Conservation (phyloP, 2,888 invertebrate species). For the Mystacides longicornis region DNA sequence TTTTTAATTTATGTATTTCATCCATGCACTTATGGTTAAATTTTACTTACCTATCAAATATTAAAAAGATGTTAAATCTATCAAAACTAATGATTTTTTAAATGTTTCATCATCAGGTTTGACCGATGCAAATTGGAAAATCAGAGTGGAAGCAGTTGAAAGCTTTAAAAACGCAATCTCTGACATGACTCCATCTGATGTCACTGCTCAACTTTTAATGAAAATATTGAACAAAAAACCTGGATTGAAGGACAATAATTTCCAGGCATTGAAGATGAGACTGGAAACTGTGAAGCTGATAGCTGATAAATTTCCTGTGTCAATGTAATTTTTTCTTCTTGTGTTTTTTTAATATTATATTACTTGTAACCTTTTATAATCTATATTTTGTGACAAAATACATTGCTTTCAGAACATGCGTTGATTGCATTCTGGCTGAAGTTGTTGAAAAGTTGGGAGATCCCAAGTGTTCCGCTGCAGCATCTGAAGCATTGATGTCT, state of each 20-base stretch:
- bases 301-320: slow-evolving; percentile 66
- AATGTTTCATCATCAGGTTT: slow-evolving; percentile 49
- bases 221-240: slow-evolving; percentile 73
- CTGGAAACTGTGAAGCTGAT: slow-evolving; percentile 72
- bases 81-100: too few species aligned
- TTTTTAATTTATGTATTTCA: too few species aligned
- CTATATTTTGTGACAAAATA: neutral
- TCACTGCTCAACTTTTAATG: slow-evolving; percentile 69
- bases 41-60: too few species aligned
- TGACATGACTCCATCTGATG: slow-evolving; percentile 53
- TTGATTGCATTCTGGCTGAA: slow-evolving; percentile 70
- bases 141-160: slow-evolving; percentile 67
- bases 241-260: slow-evolving; percentile 83
- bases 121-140: slow-evolving; percentile 80
- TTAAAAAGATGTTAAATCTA: too few species aligned
- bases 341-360: slow-evolving; percentile 2
- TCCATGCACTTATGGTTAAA: too few species aligned
- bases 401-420: slow-evolving; percentile 51
- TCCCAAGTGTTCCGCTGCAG: slow-evolving; percentile 63
- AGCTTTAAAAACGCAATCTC: slow-evolving; percentile 56
- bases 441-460: slow-evolving; percentile 82
- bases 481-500: slow-evolving; percentile 63
- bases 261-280: slow-evolving; percentile 79
- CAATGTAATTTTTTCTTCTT: slow-evolving; percentile 54
- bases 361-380: neutral